phyloP scores from a whole-genome alignment of 2,888 invertebrate species.

The Temnothorax ravouxi region DNA sequence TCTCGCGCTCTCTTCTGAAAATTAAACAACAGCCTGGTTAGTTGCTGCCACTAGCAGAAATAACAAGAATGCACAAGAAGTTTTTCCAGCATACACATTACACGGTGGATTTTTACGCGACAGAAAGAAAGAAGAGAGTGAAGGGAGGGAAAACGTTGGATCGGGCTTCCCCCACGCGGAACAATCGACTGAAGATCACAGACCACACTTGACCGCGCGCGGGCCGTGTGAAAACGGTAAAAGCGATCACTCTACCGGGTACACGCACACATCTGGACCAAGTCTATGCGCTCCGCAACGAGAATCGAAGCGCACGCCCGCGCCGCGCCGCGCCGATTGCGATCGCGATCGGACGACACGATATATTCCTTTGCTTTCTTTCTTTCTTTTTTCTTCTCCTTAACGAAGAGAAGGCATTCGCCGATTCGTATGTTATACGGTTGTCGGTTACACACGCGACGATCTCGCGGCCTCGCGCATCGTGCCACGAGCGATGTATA shows the following conservation, averaged over 20 bases:
- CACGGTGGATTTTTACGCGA: too few species aligned
- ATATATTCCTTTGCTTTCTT: too few species aligned
- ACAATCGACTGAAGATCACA: too few species aligned
- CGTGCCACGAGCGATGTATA: neutral
- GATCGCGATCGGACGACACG: too few species aligned
- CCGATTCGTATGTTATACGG: conserved; percentile 22
- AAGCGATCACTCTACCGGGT: too few species aligned
- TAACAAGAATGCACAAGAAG: neutral
- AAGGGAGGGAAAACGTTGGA: neutral
- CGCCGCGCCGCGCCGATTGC: too few species aligned
- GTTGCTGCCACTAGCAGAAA: neutral
- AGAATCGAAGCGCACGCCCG: too few species aligned
- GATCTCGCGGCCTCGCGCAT: too few species aligned
- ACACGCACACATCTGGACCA: too few species aligned
- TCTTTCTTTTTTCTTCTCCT: neutral
- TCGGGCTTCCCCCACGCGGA: neutral
- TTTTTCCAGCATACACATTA: neutral
- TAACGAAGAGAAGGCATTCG: conserved; percentile 61
- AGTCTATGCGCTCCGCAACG: too few species aligned
- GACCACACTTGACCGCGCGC: neutral
- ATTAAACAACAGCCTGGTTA: conserved; percentile 12
- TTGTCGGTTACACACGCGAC: too few species aligned
- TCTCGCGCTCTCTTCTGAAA: conserved; percentile 62
- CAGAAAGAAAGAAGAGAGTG: neutral
- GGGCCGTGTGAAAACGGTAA: neutral